These are phyloP conservation scores for Acanthis flammea DNA, from an alignment of 2,797 vertebrate species.

Conservation along the genomic window DNA sequence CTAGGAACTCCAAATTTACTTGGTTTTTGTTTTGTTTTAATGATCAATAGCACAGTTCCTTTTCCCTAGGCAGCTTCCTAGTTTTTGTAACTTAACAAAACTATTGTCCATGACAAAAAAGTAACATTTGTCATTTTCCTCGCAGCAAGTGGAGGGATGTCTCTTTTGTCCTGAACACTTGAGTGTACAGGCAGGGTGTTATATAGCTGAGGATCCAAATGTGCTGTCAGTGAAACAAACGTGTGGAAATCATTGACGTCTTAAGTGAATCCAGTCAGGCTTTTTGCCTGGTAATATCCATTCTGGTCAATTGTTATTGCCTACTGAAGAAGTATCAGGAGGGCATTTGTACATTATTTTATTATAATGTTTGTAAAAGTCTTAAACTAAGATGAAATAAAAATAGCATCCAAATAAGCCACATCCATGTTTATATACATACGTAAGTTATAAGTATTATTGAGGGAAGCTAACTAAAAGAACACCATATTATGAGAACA, in stretches of 20 bases:
- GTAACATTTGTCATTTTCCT: not conserved
- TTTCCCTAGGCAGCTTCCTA: not conserved
- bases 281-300: not conserved
- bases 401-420: not conserved
- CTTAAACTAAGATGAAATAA: conserved; percentile 10
- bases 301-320: conserved; percentile 14
- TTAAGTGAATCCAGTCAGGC: not conserved
- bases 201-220: not conserved
- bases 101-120: not conserved
- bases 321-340: not conserved
- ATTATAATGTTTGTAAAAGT: not conserved
- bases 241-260: not conserved
- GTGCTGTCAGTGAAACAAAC: not conserved
- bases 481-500: not conserved
- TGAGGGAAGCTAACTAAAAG: not conserved
- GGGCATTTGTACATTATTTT: not conserved
- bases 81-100: not conserved
- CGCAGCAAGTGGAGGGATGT: not conserved
- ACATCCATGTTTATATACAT: not conserved
- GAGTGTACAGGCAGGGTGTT: not conserved
- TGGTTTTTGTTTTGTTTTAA: not conserved
- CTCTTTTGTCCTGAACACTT: not conserved
- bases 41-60: not conserved
- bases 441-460: not conserved
- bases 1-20: not conserved